Evolutionary conservation across 2,113 vertebrate species (phyloP), one percentile per base, ranked within the genome.

Genomic region (Anas platyrhynchos): DNA sequence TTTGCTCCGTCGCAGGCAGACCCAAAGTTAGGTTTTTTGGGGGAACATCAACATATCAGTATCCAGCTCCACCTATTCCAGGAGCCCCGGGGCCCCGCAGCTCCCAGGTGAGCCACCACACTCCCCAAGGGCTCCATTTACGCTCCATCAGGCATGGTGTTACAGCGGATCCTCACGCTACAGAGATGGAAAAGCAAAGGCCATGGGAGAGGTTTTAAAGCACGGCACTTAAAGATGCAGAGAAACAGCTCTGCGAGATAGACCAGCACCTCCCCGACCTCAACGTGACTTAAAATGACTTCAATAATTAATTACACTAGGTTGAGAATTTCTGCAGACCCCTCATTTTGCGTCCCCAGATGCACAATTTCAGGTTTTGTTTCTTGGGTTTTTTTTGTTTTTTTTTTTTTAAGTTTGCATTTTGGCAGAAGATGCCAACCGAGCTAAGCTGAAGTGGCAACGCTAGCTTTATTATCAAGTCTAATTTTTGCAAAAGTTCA

Each of bases 211-310:
- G 27, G 23, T 32, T 87, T 88, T 66, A 13, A 58, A 66, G 10
- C 3, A 13, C 1, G 17, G 20, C 11, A 8, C 54, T 65, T 62
- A 54, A 76, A 50, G 65, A 75, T 25, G 32, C 41, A 62, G 50
- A 65, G 38, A 44, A 73, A 55, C 18, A 20, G 31, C 32, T 91
- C 56, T 59, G 65, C 41, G 65, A 71, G 87, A 44, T 0, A 1
- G 63, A 69, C 22, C 15, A 55, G 44, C 21, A 63, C 14, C 26
- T 67, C 36, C 62, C 27, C 41, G 50, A 1, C 4, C 23, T 13
- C 41, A 79, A 2, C 0, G 0, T 13, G 1, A 29, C 22, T 54
- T 32, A 36, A 20, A 71, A 52, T 14, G 3, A 34, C 29, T 68
- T 48, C 41, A 72, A 3, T 32, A 76, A 76, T 15, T 44, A 46